A percentile compares a stretch with the other conserved stretches of the same genome.
Evolutionary conservation across 1,140 invertebrate species (phyloP).

Genomic region (Ceratina australensis): DNA sequence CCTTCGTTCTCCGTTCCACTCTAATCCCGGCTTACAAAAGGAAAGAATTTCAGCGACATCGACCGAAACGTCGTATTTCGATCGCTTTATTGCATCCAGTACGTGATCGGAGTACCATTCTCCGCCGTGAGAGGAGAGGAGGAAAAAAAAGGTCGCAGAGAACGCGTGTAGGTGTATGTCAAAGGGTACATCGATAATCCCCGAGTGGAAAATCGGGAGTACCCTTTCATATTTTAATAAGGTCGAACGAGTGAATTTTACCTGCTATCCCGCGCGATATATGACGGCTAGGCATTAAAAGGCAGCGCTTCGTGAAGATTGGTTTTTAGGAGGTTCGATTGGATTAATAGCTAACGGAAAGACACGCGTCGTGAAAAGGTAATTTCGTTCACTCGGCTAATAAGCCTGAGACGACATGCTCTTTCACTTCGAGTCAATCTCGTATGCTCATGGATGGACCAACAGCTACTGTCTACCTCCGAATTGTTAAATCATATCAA

Average conservation of each 20-base stretch:
- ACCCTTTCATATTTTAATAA: slow-evolving; percentile 40
- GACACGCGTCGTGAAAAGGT: slow-evolving; percentile 27
- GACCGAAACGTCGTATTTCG: slow-evolving; percentile 1
- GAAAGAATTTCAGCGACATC: slow-evolving; percentile 20
- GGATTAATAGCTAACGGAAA: slow-evolving; percentile 35
- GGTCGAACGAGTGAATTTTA: slow-evolving; percentile 32
- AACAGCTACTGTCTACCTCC: too few species aligned
- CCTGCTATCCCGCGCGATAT: slow-evolving; percentile 3
- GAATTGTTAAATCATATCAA: too few species aligned
- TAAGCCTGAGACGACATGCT: background rate
- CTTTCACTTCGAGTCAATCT: background rate
- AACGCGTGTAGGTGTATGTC: background rate
- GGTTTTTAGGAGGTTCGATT: slow-evolving; percentile 42
- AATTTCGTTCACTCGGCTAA: slow-evolving; percentile 32
- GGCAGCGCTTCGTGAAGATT: slow-evolving; percentile 29
- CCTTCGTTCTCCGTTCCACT: background rate
- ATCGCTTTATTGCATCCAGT: slow-evolving; percentile 48
- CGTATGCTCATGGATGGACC: slow-evolving; percentile 1
- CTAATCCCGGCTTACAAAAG: slow-evolving; percentile 15
- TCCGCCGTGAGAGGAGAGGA: background rate
- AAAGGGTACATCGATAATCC: slow-evolving; percentile 15
- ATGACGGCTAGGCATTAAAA: slow-evolving; percentile 19
- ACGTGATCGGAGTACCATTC: slow-evolving; percentile 40
- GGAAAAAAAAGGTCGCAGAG: background rate
- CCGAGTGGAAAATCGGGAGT: background rate